Conservation (phyloP, 1,140 invertebrate species). For the Acromyrmex charruanus region DNA sequence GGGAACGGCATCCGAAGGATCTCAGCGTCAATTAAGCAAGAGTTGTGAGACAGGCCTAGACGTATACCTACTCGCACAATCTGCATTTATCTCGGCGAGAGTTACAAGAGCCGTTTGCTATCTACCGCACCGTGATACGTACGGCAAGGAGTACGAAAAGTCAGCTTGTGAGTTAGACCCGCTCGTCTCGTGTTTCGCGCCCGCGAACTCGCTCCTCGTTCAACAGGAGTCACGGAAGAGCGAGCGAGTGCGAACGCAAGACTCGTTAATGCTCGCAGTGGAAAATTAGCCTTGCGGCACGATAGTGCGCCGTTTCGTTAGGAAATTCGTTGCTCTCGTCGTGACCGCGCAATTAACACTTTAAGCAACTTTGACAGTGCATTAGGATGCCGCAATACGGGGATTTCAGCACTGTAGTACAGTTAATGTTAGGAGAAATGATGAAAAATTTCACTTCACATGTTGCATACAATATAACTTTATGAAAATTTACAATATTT, state of each 20-base stretch:
- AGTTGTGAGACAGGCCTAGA: constrained; percentile 79
- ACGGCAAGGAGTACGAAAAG: constrained; percentile 50
- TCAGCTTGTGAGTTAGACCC: constrained; percentile 43
- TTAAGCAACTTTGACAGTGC: not conserved
- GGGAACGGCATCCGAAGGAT: constrained; percentile 75
- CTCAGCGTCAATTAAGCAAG: constrained; percentile 81
- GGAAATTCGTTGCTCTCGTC: constrained; percentile 38
- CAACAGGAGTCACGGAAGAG: constrained; percentile 49
- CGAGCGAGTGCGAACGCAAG: constrained; percentile 52
- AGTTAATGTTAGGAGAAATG: not conserved
- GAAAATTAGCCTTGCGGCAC: constrained; percentile 52
- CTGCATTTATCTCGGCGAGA: constrained; percentile 76
- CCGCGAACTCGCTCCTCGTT: constrained; percentile 14
- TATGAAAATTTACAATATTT: not conserved
- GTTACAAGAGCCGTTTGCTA: constrained; percentile 69
- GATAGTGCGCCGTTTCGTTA: constrained; percentile 36
- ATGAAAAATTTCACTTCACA: not conserved
- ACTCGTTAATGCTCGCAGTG: constrained; percentile 49
- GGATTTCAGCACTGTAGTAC: not conserved
- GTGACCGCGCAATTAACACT: constrained; percentile 41
- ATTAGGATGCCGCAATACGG: constrained; percentile 18
- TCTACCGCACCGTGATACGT: constrained; percentile 39
- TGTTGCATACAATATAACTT: not conserved
- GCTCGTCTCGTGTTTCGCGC: constrained; percentile 47
- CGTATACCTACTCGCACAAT: constrained; percentile 78